Evolutionary conservation across 2,888 invertebrate species (phyloP).

Genomic region (Parascotia fuliginaria): DNA sequence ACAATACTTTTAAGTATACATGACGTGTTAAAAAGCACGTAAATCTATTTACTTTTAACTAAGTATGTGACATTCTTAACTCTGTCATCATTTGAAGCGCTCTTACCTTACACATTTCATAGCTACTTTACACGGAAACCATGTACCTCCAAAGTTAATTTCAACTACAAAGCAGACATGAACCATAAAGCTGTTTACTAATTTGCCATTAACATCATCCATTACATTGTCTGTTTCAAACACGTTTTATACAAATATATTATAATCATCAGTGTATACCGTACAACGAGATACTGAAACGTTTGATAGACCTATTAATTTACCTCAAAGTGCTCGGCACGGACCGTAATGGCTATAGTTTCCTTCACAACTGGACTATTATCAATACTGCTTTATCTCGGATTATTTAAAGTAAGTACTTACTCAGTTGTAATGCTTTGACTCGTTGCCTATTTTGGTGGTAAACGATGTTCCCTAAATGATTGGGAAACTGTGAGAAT

Average conservation of each 20-base stretch:
- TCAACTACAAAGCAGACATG: constrained; percentile 21
- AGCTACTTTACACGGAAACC: constrained; percentile 30
- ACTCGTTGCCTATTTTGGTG: constrained; percentile 45
- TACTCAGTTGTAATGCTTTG: constrained; percentile 43
- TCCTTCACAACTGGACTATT: constrained; percentile 32
- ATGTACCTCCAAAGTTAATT: constrained; percentile 28
- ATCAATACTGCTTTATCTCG: constrained; percentile 25
- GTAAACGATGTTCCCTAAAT: constrained; percentile 34
- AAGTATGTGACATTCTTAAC: too few species aligned
- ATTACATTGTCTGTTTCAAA: constrained; percentile 12
- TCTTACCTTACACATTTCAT: constrained; percentile 1
- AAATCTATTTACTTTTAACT: too few species aligned
- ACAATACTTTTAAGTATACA: too few species aligned
- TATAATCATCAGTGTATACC: constrained; percentile 32
- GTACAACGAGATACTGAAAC: constrained; percentile 19
- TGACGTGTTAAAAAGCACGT: too few species aligned
- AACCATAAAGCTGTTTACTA: constrained; percentile 25
- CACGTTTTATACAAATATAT: constrained; percentile 6
- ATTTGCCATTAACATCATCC: constrained; percentile 17
- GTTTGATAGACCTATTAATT: constrained; percentile 32
- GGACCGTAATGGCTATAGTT: constrained; percentile 51
- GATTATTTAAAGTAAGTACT: constrained; percentile 40
- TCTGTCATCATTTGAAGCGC: too few species aligned
- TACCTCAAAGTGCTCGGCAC: constrained; percentile 36
- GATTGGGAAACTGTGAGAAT: constrained; percentile 37